These are phyloP conservation scores for Orchestia grillus DNA, from an alignment of 1,140 invertebrate species.

Conservation along the genomic window DNA sequence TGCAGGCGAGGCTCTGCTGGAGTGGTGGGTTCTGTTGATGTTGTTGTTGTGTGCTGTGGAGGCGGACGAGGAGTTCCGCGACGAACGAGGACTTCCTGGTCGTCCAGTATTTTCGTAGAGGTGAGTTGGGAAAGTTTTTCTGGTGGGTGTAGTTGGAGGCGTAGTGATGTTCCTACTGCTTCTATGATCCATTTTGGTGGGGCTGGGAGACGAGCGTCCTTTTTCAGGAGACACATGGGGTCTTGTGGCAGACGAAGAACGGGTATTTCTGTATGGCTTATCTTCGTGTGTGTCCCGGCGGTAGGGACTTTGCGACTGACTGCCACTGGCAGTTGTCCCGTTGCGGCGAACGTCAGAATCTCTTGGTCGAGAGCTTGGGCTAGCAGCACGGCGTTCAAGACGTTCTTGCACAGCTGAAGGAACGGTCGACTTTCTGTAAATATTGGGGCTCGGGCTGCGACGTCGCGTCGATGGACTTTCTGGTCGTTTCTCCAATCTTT, in stretches of 20 bases:
- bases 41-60: background rate
- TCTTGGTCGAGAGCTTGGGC: constrained; percentile 21
- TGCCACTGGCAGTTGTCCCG: background rate
- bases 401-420: constrained; percentile 36
- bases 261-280: background rate
- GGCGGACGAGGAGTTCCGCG: background rate
- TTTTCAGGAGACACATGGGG: constrained; percentile 23
- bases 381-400: constrained; percentile 32
- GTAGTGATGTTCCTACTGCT: background rate
- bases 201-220: constrained; percentile 23
- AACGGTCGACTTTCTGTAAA: background rate
- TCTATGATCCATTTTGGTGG: constrained; percentile 12
- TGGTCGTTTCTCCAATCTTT: constrained; percentile 30
- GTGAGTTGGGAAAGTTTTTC: constrained; percentile 28
- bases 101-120: constrained; percentile 27
- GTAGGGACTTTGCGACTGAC: constrained; percentile 20
- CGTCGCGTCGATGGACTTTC: constrained; percentile 25
- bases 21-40: constrained; percentile 38
- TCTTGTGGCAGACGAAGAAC: constrained; percentile 14
- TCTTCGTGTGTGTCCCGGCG: constrained; percentile 13
- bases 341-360: constrained; percentile 10
- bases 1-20: background rate
- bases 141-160: constrained; percentile 8
- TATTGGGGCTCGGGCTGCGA: background rate
- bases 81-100: background rate